These are phyloP conservation scores for Agapornis canus DNA, from an alignment of 2,797 vertebrate species.

Conservation along the genomic window DNA sequence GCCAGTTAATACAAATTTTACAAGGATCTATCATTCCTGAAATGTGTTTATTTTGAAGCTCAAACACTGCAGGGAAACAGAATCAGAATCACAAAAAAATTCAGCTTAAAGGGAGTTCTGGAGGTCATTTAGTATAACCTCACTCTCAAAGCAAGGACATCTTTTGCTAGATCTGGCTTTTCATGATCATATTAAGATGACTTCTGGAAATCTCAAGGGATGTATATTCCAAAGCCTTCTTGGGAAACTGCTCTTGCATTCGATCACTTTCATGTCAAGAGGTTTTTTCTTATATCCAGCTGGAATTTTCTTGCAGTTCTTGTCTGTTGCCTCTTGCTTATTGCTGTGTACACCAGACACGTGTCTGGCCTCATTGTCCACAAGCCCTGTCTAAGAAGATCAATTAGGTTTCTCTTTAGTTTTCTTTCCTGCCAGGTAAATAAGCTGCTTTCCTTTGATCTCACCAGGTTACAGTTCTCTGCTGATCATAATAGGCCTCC, in stretches of 20 bases:
- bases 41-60: background rate
- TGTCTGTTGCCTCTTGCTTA: background rate
- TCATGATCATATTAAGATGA: background rate
- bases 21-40: background rate
- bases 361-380: background rate
- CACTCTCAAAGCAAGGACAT: background rate
- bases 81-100: background rate
- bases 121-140: background rate
- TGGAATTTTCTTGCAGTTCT: background rate
- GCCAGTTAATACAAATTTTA: background rate
- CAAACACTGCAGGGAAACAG: background rate
- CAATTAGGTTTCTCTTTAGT: background rate
- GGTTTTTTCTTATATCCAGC: background rate
- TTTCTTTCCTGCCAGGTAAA: background rate
- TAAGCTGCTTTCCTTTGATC: background rate
- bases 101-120: background rate
- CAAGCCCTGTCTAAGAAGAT: background rate
- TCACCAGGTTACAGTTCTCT: background rate
- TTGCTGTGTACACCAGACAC: background rate
- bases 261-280: background rate
- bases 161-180: background rate
- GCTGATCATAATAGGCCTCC: background rate
- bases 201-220: background rate
- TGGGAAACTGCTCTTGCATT: background rate
- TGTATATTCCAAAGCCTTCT: background rate